Conservation (phyloP, 2,113 vertebrate species). For the Cinclus cinclus region DNA sequence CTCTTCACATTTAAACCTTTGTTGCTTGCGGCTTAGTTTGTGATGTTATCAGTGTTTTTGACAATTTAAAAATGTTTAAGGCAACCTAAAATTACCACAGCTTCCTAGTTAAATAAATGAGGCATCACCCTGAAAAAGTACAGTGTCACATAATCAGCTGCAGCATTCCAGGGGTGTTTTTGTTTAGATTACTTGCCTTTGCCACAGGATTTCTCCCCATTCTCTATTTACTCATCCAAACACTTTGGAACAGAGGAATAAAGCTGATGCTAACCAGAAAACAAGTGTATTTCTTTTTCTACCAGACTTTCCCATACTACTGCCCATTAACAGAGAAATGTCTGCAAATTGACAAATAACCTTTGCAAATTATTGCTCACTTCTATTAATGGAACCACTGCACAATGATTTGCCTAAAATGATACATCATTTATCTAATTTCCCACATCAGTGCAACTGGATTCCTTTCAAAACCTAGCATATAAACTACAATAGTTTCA, state of each 20-base stretch:
- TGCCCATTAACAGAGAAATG: background rate
- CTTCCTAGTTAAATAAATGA: background rate
- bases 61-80: background rate
- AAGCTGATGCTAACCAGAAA: background rate
- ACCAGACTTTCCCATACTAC: background rate
- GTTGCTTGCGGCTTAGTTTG: background rate
- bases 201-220: background rate
- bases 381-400: background rate
- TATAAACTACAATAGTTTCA: background rate
- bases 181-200: background rate
- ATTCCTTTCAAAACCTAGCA: background rate
- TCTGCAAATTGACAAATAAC: background rate
- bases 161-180: background rate
- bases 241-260: background rate
- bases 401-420: constrained; percentile 5
- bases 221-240: background rate
- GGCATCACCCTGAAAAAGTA: background rate
- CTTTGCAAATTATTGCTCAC: background rate
- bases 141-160: background rate
- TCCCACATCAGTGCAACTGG: background rate
- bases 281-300: background rate
- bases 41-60: background rate
- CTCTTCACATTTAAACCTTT: background rate
- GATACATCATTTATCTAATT: background rate
- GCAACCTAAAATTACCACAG: background rate